phyloP scores from a whole-genome alignment of 2,797 vertebrate genomes.

The Columba guinea region DNA sequence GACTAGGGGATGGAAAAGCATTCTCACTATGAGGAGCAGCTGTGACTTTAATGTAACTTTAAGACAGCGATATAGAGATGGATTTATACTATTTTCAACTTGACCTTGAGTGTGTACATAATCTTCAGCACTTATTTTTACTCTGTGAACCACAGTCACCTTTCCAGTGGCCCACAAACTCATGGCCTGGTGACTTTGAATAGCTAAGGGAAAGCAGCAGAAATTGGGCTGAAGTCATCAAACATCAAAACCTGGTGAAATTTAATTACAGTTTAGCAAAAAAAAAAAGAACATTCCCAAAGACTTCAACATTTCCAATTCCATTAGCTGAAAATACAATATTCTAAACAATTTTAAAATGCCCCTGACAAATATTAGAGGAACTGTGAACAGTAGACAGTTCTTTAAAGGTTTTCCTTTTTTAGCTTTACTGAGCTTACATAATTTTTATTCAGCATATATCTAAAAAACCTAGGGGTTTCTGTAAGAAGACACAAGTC shows the following conservation, averaged over 20 bases:
- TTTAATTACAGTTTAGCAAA: neutral
- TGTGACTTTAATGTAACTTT: neutral
- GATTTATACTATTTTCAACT: neutral
- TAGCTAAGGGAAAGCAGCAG: neutral
- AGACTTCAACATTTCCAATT: neutral
- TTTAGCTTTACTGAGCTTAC: neutral
- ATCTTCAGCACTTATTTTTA: neutral
- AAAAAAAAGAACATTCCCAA: neutral
- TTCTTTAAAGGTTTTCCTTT: neutral
- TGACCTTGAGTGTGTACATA: neutral
- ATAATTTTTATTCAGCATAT: neutral
- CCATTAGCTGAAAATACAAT: neutral
- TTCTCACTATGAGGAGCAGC: neutral
- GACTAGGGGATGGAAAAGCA: neutral
- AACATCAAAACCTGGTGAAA: neutral
- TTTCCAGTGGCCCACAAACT: neutral
- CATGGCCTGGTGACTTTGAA: neutral
- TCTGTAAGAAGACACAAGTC: neutral
- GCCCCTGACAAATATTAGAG: neutral
- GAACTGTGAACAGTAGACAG: neutral
- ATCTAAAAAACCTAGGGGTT: neutral
- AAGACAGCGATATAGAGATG: neutral
- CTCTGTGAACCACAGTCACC: neutral
- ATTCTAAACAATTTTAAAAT: neutral
- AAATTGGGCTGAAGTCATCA: neutral